A percentile compares a stretch with the other conserved stretches of the same genome.
These are phyloP conservation scores for Lepus americanus DNA, from an alignment of 2,113 vertebrate species.

Conservation along the genomic window DNA sequence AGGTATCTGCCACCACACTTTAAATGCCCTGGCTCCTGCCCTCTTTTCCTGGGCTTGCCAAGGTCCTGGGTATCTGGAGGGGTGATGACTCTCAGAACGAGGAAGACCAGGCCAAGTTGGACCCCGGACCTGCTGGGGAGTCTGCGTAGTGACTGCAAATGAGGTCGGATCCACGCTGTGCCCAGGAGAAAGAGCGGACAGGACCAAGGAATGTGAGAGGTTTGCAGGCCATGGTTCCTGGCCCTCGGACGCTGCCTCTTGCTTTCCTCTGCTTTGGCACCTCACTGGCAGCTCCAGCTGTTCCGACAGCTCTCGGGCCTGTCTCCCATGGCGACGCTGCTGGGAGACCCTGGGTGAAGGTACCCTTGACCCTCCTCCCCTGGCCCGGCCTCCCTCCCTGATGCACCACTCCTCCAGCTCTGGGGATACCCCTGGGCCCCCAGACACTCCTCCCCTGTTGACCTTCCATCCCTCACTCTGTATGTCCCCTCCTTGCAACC, in stretches of 20 bases:
- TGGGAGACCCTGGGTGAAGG: rapidly evolving
- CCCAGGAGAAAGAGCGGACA: not conserved
- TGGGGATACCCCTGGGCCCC: not conserved
- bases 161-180: no score
- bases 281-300: not conserved
- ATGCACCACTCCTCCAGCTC: not conserved
- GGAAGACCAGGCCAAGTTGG: not conserved
- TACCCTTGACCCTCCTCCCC: not conserved
- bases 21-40: not conserved
- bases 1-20: not conserved
- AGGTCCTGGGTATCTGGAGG: not conserved
- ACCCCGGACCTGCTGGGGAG: not conserved
- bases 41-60: not conserved
- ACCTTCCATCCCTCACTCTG: not conserved
- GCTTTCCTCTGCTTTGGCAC: not conserved
- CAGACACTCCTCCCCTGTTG: not conserved
- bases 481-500: not conserved
- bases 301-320: not conserved
- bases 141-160: no score
- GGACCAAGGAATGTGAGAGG: not conserved
- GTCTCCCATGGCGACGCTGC: not conserved
- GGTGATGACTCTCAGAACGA: not conserved
- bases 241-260: not conserved
- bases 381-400: not conserved
- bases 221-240: not conserved